Percentiles rank a stretch among this genome's conserved stretches.
Evolutionary conservation across 2,888 invertebrate genomes (phyloP).

Genomic region (Scaptomyza flava): DNA sequence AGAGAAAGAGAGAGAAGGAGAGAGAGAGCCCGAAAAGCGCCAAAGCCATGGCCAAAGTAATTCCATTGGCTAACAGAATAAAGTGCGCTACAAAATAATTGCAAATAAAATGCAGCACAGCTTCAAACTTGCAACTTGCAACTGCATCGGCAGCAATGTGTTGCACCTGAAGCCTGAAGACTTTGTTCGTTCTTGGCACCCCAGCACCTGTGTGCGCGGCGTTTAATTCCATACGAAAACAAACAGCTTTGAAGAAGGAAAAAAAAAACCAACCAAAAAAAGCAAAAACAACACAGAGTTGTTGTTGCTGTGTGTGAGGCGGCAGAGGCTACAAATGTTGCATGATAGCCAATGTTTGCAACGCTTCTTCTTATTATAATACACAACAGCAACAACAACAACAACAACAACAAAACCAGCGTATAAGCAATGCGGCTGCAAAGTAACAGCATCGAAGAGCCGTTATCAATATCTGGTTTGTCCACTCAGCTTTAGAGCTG

Average conservation of each 20-base stretch:
- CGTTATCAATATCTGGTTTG: conserved; percentile 84
- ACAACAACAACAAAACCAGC: background rate
- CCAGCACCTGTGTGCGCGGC: conserved; percentile 78
- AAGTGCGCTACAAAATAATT: conserved; percentile 81
- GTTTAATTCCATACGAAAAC: conserved; percentile 76
- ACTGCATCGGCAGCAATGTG: conserved; percentile 25
- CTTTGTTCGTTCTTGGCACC: conserved; percentile 33
- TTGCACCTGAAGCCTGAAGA: conserved; percentile 58
- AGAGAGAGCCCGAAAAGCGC: conserved; percentile 6
- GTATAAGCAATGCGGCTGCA: conserved; percentile 71
- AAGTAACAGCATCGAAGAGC: conserved; percentile 83
- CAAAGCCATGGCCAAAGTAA: conserved; percentile 61
- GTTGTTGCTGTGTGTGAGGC: conserved; percentile 60
- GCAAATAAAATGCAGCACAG: conserved; percentile 77
- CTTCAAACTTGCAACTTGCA: conserved; percentile 30
- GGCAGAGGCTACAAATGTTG: conserved; percentile 71
- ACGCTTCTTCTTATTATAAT: conserved; percentile 13
- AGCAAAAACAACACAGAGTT: conserved; percentile 24
- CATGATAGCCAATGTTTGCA: conserved; percentile 61
- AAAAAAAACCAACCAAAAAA: background rate
- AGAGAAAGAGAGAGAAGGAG: background rate
- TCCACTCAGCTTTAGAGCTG: conserved; percentile 70
- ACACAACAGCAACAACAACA: conserved; percentile 14
- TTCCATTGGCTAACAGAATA: conserved; percentile 67
- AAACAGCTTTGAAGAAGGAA: conserved; percentile 53